Percentiles rank a stretch among this genome's conserved stretches.
phyloP scores from a whole-genome alignment of 2,113 vertebrate genomes.

The Puntigrus tetrazona region DNA sequence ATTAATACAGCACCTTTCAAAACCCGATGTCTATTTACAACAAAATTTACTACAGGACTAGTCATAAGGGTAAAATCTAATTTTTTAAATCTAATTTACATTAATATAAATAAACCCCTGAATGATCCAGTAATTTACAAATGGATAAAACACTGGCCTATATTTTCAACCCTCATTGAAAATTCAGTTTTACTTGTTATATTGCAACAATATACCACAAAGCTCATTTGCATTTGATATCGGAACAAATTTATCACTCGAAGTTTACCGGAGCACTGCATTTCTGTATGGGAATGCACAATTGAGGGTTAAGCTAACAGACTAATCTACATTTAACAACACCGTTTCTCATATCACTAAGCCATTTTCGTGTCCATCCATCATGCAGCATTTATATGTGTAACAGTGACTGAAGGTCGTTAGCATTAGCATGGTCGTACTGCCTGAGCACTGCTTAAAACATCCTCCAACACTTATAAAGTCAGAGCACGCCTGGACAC shows the following conservation, averaged over 20 bases:
- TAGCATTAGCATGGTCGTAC: neutral
- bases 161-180: neutral
- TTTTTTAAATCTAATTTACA: no score
- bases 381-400: conserved; percentile 35
- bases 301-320: conserved; percentile 30
- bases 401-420: conserved; percentile 20
- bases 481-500: conserved; percentile 37
- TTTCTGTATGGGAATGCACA: neutral
- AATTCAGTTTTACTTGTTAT: neutral
- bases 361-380: conserved; percentile 1
- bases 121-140: neutral
- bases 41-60: neutral
- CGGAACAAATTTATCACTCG: neutral
- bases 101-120: no score
- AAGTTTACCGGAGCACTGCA: neutral
- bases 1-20: neutral
- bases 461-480: neutral
- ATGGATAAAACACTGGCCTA: neutral
- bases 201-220: conserved; percentile 4
- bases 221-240: conserved; percentile 5
- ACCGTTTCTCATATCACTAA: conserved; percentile 8
- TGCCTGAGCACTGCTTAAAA: neutral
- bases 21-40: neutral
- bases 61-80: neutral
- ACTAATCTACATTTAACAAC: conserved; percentile 20